Percentiles rank a stretch among this genome's conserved stretches.
These are phyloP conservation scores for Microtus pennsylvanicus DNA, from an alignment of 2,113 vertebrate species.

Conservation along the genomic window DNA sequence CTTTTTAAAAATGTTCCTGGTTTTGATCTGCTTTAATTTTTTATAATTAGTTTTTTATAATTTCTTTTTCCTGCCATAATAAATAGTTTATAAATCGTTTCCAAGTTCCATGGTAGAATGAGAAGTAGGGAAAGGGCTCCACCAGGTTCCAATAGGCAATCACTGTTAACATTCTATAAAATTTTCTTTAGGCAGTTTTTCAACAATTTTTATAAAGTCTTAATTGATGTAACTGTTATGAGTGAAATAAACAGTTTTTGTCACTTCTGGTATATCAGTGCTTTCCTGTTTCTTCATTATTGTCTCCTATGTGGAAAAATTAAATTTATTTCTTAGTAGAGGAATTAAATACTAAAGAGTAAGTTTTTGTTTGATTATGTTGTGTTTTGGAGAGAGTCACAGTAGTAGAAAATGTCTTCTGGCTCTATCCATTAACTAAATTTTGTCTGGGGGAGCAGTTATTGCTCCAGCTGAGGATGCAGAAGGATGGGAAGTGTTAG, in stretches of 20 bases:
- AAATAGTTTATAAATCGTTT: slow-evolving; percentile 20
- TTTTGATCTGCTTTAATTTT: slow-evolving; percentile 42
- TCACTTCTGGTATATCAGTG: slow-evolving; percentile 5
- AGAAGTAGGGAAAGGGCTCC: slow-evolving; percentile 1
- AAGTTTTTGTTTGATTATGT: slow-evolving; percentile 2
- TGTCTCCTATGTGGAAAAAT: not conserved
- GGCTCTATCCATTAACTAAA: not conserved
- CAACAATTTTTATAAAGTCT: not conserved
- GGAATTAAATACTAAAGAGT: slow-evolving; percentile 36
- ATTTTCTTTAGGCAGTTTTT: not conserved
- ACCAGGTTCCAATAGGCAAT: not conserved
- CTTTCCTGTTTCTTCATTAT: not conserved
- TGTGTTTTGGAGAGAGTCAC: not conserved
- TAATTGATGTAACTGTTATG: slow-evolving; percentile 19
- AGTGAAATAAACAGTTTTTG: not conserved
- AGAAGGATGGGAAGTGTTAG: slow-evolving; percentile 32
- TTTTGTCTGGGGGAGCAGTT: not conserved
- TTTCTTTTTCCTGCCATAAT: not conserved
- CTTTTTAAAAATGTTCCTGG: not conserved
- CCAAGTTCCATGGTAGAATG: not conserved
- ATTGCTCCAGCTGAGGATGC: not conserved
- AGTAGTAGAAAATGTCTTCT: slow-evolving; percentile 27
- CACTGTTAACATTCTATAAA: slow-evolving; percentile 3
- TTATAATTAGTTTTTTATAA: not conserved
- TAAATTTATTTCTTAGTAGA: slow-evolving; percentile 7